Percentiles rank a stretch among this genome's conserved stretches.
Evolutionary conservation across 1,140 invertebrate genomes (phyloP).

Genomic region (Platyura marginata): DNA sequence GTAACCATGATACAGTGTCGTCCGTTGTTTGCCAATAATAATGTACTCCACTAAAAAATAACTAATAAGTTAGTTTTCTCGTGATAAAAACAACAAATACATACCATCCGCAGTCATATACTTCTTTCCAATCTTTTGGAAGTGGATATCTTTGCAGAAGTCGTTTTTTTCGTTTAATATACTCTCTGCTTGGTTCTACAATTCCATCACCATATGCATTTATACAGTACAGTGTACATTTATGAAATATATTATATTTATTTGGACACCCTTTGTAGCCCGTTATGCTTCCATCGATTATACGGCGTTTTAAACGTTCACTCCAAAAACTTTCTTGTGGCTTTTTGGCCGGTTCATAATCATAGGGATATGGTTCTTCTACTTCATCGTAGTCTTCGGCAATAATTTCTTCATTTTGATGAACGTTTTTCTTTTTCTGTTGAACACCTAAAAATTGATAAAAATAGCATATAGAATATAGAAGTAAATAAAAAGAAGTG

Average conservation of each 20-base stretch:
- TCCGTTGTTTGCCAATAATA: conserved; percentile 91
- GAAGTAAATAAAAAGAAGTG: conserved; percentile 5
- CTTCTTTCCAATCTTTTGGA: conserved; percentile 80
- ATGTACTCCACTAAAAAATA: conserved; percentile 51
- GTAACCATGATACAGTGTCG: conserved; percentile 87
- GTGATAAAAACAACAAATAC: no score
- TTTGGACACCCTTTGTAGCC: conserved; percentile 81
- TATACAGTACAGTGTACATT: conserved; percentile 76
- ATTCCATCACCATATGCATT: conserved; percentile 71
- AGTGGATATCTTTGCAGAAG: conserved; percentile 81
- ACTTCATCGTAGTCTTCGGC: conserved; percentile 34
- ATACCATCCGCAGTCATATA: conserved; percentile 64
- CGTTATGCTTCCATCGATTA: conserved; percentile 35
- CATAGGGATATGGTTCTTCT: conserved; percentile 10
- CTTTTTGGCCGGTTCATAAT: conserved; percentile 12
- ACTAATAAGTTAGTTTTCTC: no score
- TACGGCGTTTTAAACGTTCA: conserved; percentile 27
- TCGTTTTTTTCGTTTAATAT: conserved; percentile 52
- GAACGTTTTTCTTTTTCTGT: conserved; percentile 25
- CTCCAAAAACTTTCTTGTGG: conserved; percentile 28
- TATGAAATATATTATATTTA: conserved; percentile 88
- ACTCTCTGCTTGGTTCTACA: conserved; percentile 46
- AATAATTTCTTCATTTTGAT: conserved; percentile 64
- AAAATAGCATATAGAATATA: conserved; percentile 9
- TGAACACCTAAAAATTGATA: conserved; percentile 14